Conservation (phyloP, 2,797 vertebrate species). For the Adelosebastes latens region DNA sequence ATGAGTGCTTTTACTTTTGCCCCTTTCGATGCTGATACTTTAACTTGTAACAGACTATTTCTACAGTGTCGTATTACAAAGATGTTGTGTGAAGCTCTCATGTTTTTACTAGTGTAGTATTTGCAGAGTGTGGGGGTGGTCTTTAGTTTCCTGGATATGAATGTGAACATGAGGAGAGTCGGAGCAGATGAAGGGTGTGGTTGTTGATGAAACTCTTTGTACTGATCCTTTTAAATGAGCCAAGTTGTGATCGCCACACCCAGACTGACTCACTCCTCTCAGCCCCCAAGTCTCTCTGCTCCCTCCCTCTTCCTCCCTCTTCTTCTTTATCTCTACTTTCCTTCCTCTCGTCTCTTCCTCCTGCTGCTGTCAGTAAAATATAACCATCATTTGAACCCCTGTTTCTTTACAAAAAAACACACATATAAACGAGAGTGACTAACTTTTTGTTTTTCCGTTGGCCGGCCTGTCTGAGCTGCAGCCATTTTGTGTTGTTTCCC, state of each 20-base stretch:
- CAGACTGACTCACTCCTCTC: background rate
- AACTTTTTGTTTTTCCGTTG: background rate
- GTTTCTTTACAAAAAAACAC: too few relatives aligned
- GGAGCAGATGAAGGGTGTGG: background rate
- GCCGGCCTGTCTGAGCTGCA: background rate
- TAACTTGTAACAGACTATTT: fast-evolving
- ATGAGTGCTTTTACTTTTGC: too few relatives aligned
- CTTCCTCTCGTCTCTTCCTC: background rate
- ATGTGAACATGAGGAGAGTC: background rate
- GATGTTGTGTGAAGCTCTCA: too few relatives aligned
- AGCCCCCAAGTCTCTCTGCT: background rate
- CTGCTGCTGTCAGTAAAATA: background rate
- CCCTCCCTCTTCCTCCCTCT: background rate
- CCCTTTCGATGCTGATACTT: too few relatives aligned
- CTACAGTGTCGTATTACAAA: too few relatives aligned
- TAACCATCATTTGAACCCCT: background rate
- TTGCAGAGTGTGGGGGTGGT: background rate
- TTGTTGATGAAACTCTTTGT: background rate
- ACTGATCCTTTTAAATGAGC: background rate
- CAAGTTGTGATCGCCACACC: too few relatives aligned
- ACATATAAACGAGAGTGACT: background rate
- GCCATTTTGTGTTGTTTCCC: background rate
- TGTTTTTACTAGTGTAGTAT: background rate
- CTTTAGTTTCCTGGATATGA: background rate
- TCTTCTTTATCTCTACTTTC: background rate